Percentiles rank a stretch among this genome's conserved stretches.
Evolutionary conservation across 2,888 invertebrate species (phyloP).

Genomic region (Eucera pruinosa): DNA sequence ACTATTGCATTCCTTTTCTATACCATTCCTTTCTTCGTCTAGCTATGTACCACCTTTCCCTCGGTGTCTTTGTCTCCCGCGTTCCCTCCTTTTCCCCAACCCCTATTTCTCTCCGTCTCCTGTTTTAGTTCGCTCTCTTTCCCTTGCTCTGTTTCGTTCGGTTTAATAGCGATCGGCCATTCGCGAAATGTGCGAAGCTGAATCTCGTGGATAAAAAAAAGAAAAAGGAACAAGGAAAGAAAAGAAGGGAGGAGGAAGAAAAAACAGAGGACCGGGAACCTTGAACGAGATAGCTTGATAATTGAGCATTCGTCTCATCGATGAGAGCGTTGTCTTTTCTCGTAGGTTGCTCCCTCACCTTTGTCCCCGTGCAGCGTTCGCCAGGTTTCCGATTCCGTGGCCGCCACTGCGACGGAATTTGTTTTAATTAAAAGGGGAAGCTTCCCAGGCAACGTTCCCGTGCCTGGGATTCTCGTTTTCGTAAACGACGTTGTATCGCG

Average conservation of each 20-base stretch:
- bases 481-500: not conserved
- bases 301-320: constrained; percentile 63
- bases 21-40: constrained; percentile 7
- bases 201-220: constrained; percentile 66
- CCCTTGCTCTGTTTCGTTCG: constrained; percentile 64
- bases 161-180: constrained; percentile 76
- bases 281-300: constrained; percentile 63
- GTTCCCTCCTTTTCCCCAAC: constrained; percentile 33
- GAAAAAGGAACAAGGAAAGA: constrained; percentile 19
- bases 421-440: constrained; percentile 51
- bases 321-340: constrained; percentile 57
- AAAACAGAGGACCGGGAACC: constrained; percentile 46
- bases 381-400: constrained; percentile 39
- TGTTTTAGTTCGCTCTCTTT: constrained; percentile 29
- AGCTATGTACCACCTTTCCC: constrained; percentile 7
- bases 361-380: constrained; percentile 23
- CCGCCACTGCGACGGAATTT: constrained; percentile 41
- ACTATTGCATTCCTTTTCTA: not conserved
- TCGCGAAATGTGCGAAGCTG: constrained; percentile 71
- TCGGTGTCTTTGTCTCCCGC: constrained; percentile 26
- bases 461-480: constrained; percentile 27
- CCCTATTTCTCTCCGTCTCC: not conserved
- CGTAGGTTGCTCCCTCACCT: constrained; percentile 39
- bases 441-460: not conserved
- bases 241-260: constrained; percentile 14